Percentiles rank a stretch among this genome's conserved stretches.
phyloP scores from a whole-genome alignment of 2,888 invertebrate genomes.

The Microplitis manilae region DNA sequence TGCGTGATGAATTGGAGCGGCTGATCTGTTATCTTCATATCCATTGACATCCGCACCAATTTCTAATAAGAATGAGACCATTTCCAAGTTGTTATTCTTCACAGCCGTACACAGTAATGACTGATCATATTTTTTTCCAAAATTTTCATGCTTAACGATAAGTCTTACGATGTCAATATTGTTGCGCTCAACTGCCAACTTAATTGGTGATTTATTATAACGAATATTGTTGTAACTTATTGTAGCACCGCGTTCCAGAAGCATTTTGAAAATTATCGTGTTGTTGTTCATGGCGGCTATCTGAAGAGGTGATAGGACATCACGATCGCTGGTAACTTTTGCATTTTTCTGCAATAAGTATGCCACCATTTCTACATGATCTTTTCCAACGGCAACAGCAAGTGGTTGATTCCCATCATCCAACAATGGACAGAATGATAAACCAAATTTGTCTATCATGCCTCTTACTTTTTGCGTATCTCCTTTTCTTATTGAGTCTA shows the following conservation, averaged over 20 bases:
- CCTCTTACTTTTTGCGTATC: too few species aligned
- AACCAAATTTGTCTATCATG: too few species aligned
- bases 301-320: not conserved
- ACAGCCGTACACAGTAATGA: not conserved
- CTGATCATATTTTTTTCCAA: not conserved
- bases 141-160: not conserved
- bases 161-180: not conserved
- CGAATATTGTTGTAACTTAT: not conserved
- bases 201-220: not conserved
- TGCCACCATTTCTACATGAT: too few species aligned
- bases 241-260: not conserved
- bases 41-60: not conserved
- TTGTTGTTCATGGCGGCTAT: not conserved
- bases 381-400: too few species aligned
- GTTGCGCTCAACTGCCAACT: not conserved
- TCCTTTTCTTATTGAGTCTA: too few species aligned
- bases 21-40: not conserved
- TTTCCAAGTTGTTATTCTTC: not conserved
- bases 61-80: not conserved
- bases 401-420: too few species aligned
- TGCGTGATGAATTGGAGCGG: not conserved
- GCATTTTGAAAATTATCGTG: not conserved
- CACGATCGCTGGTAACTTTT: not conserved
- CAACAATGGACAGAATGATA: too few species aligned
- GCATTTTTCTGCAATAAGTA: not conserved